Evolutionary conservation across 2,113 vertebrate species (phyloP).

Genomic region (Austrofundulus limnaeus): DNA sequence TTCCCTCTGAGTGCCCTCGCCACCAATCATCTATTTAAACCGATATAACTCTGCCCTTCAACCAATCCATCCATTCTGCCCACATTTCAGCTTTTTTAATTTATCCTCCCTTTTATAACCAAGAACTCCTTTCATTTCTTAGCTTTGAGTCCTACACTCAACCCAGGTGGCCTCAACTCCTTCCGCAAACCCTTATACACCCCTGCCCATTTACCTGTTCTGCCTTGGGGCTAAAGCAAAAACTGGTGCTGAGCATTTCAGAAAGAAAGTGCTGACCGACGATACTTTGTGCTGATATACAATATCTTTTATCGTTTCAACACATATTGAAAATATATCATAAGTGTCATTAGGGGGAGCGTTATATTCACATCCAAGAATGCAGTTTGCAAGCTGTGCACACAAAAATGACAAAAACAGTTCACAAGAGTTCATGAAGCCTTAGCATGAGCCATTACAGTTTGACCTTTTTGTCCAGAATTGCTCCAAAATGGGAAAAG

Average conservation of each 20-base stretch:
- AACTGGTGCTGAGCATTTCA: conserved; percentile 37
- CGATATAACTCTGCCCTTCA: conserved; percentile 56
- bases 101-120: conserved; percentile 38
- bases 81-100: conserved; percentile 60
- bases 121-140: conserved; percentile 45
- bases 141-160: conserved; percentile 37
- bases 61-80: conserved; percentile 52
- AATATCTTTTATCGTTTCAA: conserved; percentile 18
- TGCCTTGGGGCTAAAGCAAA: conserved; percentile 40
- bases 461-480: too few species aligned
- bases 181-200: too few species aligned
- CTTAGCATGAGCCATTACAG: too few species aligned
- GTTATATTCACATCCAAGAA: too few species aligned
- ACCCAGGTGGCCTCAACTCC: conserved; percentile 45
- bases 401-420: too few species aligned
- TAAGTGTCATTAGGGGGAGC: too few species aligned
- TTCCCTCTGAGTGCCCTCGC: conserved; percentile 33
- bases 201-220: conserved; percentile 33
- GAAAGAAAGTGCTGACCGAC: conserved; percentile 46
- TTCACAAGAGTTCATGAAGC: too few species aligned
- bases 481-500: too few species aligned
- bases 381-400: too few species aligned
- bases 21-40: conserved; percentile 69
- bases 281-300: conserved; percentile 50
- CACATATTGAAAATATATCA: conserved; percentile 3